Evolutionary conservation across 2,888 invertebrate species (phyloP), one percentile per base, ranked within the genome.

Genomic region (Sphinx pinastri): DNA sequence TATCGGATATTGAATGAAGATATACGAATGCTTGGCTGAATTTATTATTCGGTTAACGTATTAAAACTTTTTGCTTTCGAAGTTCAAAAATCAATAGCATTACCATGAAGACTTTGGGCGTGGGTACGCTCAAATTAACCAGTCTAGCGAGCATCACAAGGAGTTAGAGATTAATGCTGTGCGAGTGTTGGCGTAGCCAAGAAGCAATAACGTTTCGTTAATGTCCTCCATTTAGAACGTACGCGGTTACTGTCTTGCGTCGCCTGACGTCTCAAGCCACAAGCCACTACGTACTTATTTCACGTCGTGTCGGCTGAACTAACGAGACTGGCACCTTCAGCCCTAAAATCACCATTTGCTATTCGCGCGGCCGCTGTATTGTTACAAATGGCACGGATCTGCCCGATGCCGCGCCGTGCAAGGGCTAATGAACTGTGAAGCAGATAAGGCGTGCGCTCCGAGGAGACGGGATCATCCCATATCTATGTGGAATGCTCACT

Each of bases 371-470:
- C 88, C 85, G 84, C 83, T 84, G 90, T 92, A 92, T 93, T 93
- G 93, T 91, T 90, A 91, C 90, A 92, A 94, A 92, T 91, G 86
- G 88, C 82, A 86, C 81, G 88, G 90, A 89, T 91, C 88, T 91
- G 85, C 82, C 87, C 81, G 84, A 84, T 87, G 86, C 82, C 86
- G 79, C 83, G 84, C 87, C 84, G 87, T 89, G 88, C 84, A 88
- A 80, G 83, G 88, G 88, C 90, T 94, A 94, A 94, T 94, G 94
- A 94, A 91, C 92, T 91, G 94, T 94, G 93, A 95, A 95, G 88
- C 85, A 94, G 95, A 95, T 95, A 95, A 94, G 94, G 89, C 88
- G 86, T 79, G 85, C 86, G 84, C 84, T 86, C 84, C 81, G 81
- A 87, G 86, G 82, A 87, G 86, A 87, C 88, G 87, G 87, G 87